phyloP scores from a whole-genome alignment of 2,888 invertebrate genomes.

The Scaptodrosophila latifasciaeformis region DNA sequence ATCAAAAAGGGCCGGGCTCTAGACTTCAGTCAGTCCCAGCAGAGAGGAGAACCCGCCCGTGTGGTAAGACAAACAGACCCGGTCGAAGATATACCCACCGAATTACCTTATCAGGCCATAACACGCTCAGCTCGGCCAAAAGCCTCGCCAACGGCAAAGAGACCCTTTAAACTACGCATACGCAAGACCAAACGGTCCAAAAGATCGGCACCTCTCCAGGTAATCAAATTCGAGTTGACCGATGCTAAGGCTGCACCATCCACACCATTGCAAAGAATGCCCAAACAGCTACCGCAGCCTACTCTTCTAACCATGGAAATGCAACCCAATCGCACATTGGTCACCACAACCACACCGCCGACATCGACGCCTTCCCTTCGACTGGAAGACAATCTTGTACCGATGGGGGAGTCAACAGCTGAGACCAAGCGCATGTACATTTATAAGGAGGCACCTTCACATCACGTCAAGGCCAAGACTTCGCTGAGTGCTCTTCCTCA shows the following conservation, averaged over 20 bases:
- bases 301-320: conserved; percentile 43
- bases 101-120: not conserved
- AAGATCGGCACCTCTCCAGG: conserved; percentile 45
- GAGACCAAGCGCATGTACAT: conserved; percentile 60
- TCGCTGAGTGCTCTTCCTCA: conserved; percentile 60
- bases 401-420: conserved; percentile 32
- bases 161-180: conserved; percentile 16
- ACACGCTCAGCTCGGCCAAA: not conserved
- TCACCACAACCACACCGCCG: not conserved
- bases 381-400: conserved; percentile 38
- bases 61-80: not conserved
- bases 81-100: not conserved
- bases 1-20: conserved; percentile 63
- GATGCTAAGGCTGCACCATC: conserved; percentile 69
- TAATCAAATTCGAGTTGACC: conserved; percentile 71
- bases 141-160: not conserved
- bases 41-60: not conserved
- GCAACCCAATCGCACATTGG: not conserved
- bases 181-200: conserved; percentile 45
- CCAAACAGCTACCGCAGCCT: conserved; percentile 27
- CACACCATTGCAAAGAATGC: conserved; percentile 22
- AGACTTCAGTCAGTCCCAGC: conserved; percentile 36
- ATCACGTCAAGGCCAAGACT: conserved; percentile 53
- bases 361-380: conserved; percentile 7
- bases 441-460: conserved; percentile 50